Evolutionary conservation across 2,797 vertebrate genomes (phyloP).

Genomic region (Furcifer pardalis): DNA sequence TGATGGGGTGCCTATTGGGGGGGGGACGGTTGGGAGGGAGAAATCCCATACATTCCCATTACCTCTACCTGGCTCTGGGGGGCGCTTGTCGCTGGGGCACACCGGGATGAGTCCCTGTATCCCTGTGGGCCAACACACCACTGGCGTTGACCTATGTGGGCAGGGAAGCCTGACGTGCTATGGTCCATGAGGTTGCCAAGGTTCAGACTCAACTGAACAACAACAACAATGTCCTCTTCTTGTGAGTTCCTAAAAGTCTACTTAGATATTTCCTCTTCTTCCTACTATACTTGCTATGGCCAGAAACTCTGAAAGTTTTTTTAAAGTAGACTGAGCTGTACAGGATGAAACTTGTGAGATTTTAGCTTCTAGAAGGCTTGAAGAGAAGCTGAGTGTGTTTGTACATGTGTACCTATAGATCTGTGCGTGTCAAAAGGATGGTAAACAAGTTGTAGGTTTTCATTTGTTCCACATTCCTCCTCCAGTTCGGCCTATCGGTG

Average conservation of each 20-base stretch:
- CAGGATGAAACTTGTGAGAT: conserved; percentile 48
- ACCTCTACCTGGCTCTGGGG: too few relatives aligned
- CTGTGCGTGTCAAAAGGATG: neutral
- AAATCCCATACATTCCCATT: too few relatives aligned
- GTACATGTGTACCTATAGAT: too few relatives aligned
- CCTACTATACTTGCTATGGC: conserved; percentile 38
- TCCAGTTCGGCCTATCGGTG: neutral
- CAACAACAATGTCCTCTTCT: conserved; percentile 14
- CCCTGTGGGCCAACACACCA: too few relatives aligned
- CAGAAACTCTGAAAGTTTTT: conserved; percentile 39
- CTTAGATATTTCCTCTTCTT: conserved; percentile 13
- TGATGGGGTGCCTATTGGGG: too few relatives aligned
- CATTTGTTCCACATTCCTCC: neutral
- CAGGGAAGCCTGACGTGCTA: too few relatives aligned
- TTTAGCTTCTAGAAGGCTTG: conserved; percentile 41
- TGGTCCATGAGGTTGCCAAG: too few relatives aligned
- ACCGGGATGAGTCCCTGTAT: too few relatives aligned
- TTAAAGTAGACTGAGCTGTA: conserved; percentile 9
- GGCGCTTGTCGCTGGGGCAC: too few relatives aligned
- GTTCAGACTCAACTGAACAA: too few relatives aligned
- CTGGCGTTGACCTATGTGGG: too few relatives aligned
- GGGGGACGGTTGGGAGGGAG: too few relatives aligned
- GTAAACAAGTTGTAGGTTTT: fast-evolving
- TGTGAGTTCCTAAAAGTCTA: neutral
- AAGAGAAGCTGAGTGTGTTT: neutral